Evolutionary conservation across 2,797 vertebrate species (phyloP).

Genomic region (Pangasius mekongensis): DNA sequence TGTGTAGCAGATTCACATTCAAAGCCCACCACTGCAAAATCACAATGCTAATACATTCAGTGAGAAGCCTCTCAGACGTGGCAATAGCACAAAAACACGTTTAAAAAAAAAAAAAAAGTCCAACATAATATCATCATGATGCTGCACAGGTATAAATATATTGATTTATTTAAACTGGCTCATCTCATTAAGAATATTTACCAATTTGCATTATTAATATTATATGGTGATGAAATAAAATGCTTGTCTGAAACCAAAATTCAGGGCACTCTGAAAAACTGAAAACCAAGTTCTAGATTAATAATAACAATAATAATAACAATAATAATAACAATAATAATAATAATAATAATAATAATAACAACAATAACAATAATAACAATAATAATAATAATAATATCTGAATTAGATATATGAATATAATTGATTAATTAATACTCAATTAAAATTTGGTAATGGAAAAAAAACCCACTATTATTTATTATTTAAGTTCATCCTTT

Average conservation of each 20-base stretch:
- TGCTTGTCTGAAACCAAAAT: neutral
- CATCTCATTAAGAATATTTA: neutral
- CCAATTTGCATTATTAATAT: neutral
- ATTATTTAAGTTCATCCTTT: too few relatives aligned
- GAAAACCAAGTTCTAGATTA: neutral
- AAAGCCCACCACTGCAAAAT: neutral
- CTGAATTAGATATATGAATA: neutral
- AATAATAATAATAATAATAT: neutral
- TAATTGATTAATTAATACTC: neutral
- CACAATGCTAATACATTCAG: neutral
- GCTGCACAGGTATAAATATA: neutral
- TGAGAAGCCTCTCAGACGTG: neutral
- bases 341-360: neutral
- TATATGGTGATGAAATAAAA: neutral
- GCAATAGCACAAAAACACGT: neutral
- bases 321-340: neutral
- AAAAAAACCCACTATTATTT: too few relatives aligned
- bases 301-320: neutral
- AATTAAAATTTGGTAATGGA: neutral
- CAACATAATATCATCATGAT: slow-evolving; percentile 23
- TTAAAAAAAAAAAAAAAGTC: neutral
- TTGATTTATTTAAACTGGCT: neutral
- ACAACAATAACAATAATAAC: neutral
- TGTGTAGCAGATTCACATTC: too few relatives aligned
- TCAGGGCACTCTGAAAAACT: neutral